These are phyloP conservation scores for Drosophila ironensis DNA, from an alignment of 1,140 invertebrate genomes.

Conservation along the genomic window DNA sequence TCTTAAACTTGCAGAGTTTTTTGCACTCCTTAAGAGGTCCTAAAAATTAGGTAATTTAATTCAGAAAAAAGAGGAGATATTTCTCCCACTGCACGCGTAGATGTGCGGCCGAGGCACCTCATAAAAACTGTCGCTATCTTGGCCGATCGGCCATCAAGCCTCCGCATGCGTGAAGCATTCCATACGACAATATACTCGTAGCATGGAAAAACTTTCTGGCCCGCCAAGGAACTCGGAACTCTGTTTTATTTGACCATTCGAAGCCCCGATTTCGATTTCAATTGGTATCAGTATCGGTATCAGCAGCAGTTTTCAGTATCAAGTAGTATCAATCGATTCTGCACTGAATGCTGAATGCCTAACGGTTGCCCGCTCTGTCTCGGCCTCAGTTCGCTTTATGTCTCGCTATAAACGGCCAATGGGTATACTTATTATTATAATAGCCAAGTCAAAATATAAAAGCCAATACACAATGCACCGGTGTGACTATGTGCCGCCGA, in stretches of 20 bases:
- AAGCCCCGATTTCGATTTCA: slow-evolving; percentile 42
- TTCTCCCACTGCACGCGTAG: slow-evolving; percentile 2
- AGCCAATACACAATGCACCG: neutral
- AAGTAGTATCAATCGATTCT: slow-evolving; percentile 42
- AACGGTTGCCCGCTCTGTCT: slow-evolving; percentile 26
- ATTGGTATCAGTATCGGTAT: slow-evolving; percentile 17
- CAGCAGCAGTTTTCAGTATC: neutral
- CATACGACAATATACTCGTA: slow-evolving; percentile 7
- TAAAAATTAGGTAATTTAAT: too few relatives aligned
- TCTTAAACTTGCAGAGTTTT: too few relatives aligned
- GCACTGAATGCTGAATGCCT: slow-evolving; percentile 42
- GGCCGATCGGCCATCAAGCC: slow-evolving; percentile 31
- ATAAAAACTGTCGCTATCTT: slow-evolving; percentile 58
- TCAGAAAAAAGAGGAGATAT: too few relatives aligned
- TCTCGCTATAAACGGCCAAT: slow-evolving; percentile 3
- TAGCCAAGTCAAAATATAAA: neutral
- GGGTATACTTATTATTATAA: too few relatives aligned
- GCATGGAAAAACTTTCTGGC: slow-evolving; percentile 8
- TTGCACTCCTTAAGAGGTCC: too few relatives aligned
- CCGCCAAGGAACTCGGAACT: slow-evolving; percentile 54
- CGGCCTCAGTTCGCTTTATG: slow-evolving; percentile 13
- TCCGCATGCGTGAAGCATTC: slow-evolving; percentile 35
- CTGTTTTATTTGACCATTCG: slow-evolving; percentile 44
- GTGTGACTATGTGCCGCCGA: slow-evolving; percentile 3
- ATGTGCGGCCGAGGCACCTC: slow-evolving; percentile 16